These are phyloP conservation scores for Nothoprocta perdicaria DNA, from an alignment of 2,113 vertebrate genomes.

Conservation along the genomic window DNA sequence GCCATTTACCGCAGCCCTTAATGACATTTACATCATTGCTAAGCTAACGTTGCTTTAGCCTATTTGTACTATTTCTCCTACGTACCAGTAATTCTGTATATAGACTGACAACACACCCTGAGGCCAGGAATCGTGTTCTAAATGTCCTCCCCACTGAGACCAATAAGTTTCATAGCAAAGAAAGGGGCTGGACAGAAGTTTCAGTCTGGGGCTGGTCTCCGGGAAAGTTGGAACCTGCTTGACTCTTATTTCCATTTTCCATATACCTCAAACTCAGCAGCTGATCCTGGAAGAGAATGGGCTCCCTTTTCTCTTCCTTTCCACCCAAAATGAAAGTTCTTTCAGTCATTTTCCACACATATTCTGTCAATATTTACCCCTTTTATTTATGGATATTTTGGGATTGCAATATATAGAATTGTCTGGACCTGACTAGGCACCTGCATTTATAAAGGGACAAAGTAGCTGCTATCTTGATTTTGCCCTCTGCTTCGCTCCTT, in stretches of 20 bases:
- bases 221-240: background rate
- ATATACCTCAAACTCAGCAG: background rate
- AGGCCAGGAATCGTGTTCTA: background rate
- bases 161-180: accelerated
- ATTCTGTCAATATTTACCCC: background rate
- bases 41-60: accelerated
- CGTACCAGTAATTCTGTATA: accelerated
- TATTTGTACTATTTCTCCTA: background rate
- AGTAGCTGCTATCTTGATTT: background rate
- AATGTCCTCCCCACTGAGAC: background rate
- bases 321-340: accelerated
- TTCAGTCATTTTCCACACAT: background rate
- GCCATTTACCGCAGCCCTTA: background rate
- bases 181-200: background rate
- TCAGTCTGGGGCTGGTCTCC: background rate
- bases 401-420: background rate
- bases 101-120: accelerated
- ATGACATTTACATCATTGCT: background rate
- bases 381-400: background rate
- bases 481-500: background rate
- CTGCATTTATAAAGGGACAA: accelerated
- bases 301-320: background rate
- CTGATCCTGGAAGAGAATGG: background rate
- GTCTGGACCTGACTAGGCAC: background rate
- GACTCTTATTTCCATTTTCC: background rate